These are phyloP conservation scores for Slavum lentiscoides DNA, from an alignment of 2,888 invertebrate genomes.

Conservation along the genomic window DNA sequence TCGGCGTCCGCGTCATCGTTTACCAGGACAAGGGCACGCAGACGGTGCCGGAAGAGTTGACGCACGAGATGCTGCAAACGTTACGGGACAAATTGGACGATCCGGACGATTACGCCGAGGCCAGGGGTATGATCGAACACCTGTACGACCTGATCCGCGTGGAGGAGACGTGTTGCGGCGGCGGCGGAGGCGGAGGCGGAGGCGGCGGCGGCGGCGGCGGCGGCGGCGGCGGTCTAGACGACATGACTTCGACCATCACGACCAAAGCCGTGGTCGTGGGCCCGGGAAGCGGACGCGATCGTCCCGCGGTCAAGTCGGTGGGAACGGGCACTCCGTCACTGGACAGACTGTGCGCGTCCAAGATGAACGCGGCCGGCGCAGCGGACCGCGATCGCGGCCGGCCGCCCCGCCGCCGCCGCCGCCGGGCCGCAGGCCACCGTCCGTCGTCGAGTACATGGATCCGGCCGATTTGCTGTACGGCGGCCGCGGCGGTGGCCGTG, in stretches of 20 bases:
- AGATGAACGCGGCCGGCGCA: conserved; percentile 14
- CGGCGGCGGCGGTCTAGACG: conserved; percentile 41
- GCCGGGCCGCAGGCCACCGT: conserved; percentile 54
- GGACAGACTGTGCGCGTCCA: conserved; percentile 64
- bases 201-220: background rate
- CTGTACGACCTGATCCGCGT: conserved; percentile 75
- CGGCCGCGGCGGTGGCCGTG: background rate
- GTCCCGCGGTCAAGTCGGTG: conserved; percentile 58
- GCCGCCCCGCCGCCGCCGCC: conserved; percentile 16
- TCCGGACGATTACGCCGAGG: conserved; percentile 70
- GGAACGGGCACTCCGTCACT: conserved; percentile 67
- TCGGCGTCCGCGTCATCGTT: conserved; percentile 57
- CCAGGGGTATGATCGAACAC: conserved; percentile 76
- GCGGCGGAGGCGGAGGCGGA: conserved; percentile 56
- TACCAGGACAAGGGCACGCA: conserved; percentile 67
- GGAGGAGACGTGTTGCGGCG: conserved; percentile 68
- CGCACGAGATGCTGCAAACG: conserved; percentile 72
- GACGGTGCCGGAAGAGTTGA: conserved; percentile 75
- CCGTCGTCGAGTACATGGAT: conserved; percentile 62
- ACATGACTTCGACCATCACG: conserved; percentile 59
- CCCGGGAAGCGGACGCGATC: conserved; percentile 44
- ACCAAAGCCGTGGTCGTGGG: conserved; percentile 51
- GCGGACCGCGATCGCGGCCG: background rate
- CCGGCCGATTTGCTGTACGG: conserved; percentile 60
- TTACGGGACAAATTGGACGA: conserved; percentile 72